phyloP scores from a whole-genome alignment of 2,888 invertebrate genomes.

The Shargacucullia verbasci region DNA sequence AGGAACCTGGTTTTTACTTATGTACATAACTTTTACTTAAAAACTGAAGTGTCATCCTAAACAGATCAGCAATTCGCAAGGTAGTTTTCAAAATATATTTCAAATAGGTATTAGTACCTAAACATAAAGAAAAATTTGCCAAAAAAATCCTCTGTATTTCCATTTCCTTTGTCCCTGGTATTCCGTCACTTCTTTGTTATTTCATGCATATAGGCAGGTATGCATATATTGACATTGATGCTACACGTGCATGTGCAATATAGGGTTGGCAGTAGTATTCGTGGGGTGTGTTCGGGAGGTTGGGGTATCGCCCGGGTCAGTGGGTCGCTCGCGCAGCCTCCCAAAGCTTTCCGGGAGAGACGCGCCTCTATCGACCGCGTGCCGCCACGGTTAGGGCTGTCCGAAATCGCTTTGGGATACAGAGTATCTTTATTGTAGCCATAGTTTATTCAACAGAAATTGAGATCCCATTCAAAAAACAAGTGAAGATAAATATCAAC shows the following conservation, averaged over 20 bases:
- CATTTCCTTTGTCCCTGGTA: constrained; percentile 3
- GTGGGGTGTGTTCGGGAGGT: constrained; percentile 65
- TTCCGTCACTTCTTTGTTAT: constrained; percentile 44
- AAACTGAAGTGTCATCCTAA: constrained; percentile 2
- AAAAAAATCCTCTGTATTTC: not conserved
- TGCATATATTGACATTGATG: constrained; percentile 38
- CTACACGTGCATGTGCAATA: constrained; percentile 68
- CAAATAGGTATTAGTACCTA: no score
- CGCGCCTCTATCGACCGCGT: constrained; percentile 88
- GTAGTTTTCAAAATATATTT: no score
- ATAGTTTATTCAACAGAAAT: not conserved
- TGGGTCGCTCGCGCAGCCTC: constrained; percentile 91
- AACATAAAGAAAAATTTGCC: no score
- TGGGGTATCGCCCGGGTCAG: constrained; percentile 86
- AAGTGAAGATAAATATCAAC: not conserved
- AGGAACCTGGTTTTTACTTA: no score
- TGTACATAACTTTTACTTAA: no score
- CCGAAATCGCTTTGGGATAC: constrained; percentile 46
- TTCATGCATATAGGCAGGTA: constrained; percentile 2
- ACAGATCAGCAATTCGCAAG: constrained; percentile 5
- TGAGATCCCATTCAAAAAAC: not conserved
- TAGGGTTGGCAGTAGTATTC: constrained; percentile 67
- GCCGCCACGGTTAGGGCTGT: constrained; percentile 79
- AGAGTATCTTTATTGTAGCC: constrained; percentile 1
- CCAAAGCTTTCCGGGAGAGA: constrained; percentile 81